Conservation (phyloP, 2,113 vertebrate genomes). For the Psephotus haematonotus region DNA sequence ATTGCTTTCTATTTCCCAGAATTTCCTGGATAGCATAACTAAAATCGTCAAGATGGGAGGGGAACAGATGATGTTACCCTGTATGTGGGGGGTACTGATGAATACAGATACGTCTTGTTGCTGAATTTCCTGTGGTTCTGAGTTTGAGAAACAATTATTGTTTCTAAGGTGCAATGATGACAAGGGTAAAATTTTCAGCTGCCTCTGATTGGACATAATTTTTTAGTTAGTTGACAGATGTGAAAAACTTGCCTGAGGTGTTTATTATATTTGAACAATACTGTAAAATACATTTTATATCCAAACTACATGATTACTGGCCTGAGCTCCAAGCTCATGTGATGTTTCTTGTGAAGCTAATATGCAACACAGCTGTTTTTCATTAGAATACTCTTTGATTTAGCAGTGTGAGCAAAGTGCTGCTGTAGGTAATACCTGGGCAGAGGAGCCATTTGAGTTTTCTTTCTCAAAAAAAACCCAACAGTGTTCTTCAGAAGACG, state of each 20-base stretch:
- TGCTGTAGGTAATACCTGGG: conserved; percentile 6
- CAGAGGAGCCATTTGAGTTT: not conserved
- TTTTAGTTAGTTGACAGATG: conserved; percentile 2
- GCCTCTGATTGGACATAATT: not conserved
- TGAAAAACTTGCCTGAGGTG: conserved; percentile 13
- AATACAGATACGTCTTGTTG: not conserved
- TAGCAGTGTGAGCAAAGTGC: not conserved
- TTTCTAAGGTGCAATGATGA: not conserved
- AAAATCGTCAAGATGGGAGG: not conserved
- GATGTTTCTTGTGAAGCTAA: conserved; percentile 21
- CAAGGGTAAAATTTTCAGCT: not conserved
- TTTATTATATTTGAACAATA: conserved; percentile 47
- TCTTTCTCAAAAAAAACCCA: not conserved
- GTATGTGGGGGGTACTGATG: not conserved
- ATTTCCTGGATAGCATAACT: not conserved
- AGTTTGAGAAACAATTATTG: not conserved
- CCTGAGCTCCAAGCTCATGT: not conserved
- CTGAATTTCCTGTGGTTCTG: not conserved
- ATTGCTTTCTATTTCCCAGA: not conserved
- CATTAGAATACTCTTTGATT: conserved; percentile 23
- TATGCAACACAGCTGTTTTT: not conserved
- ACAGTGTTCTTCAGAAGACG: not conserved
- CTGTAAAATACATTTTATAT: conserved; percentile 22
- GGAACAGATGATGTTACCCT: not conserved
- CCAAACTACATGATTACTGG: not conserved